These are phyloP conservation scores for Nothura maculosa DNA, from an alignment of 2,797 vertebrate species.

Conservation along the genomic window DNA sequence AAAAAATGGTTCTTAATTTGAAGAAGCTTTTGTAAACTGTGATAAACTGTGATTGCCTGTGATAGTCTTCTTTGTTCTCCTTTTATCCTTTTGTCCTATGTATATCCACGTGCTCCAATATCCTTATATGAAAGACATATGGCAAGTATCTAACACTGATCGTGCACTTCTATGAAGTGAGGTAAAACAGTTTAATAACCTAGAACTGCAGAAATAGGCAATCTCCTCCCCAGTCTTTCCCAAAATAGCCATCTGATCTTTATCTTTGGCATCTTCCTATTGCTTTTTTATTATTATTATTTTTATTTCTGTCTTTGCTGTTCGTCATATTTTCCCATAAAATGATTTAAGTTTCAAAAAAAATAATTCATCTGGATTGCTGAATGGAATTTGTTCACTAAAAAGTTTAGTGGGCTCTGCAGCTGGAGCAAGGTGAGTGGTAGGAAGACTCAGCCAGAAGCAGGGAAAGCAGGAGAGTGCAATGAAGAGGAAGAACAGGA, in stretches of 20 bases:
- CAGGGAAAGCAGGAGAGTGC: not conserved
- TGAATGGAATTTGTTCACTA: not conserved
- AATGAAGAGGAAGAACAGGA: not conserved
- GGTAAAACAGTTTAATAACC: not conserved
- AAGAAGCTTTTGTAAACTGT: not conserved
- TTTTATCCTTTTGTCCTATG: not conserved
- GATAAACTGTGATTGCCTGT: no score
- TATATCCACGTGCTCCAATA: not conserved
- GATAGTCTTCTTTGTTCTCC: not conserved
- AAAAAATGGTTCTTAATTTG: not conserved
- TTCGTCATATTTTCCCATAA: not conserved
- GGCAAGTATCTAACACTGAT: accelerated
- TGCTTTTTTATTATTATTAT: not conserved
- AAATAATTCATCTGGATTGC: no score
- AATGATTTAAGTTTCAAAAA: not conserved
- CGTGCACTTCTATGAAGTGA: not conserved
- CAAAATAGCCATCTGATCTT: not conserved
- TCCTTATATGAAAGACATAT: not conserved
- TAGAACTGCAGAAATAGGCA: accelerated
- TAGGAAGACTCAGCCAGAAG: accelerated
- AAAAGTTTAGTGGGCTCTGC: not conserved
- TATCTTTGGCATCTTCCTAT: not conserved
- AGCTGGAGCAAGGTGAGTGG: not conserved
- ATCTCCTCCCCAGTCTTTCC: not conserved
- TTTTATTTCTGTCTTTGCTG: not conserved